A percentile compares a stretch with the other conserved stretches of the same genome.
These are phyloP conservation scores for Dicyrtoma fusca DNA, from an alignment of 2,888 invertebrate genomes.

Conservation along the genomic window DNA sequence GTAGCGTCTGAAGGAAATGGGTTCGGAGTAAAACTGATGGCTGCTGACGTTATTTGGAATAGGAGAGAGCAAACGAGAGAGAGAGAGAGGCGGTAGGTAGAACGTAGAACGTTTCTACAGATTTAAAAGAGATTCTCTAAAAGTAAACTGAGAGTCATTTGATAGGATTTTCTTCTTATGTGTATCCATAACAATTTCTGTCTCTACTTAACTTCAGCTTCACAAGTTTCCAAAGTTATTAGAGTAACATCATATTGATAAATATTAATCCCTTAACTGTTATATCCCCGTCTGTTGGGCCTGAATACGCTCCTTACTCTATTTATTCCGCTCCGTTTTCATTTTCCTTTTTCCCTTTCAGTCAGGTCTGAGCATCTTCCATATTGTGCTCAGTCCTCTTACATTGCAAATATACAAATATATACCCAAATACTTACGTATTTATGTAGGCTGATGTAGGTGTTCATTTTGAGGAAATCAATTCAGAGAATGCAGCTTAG, in stretches of 20 bases:
- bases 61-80: not conserved
- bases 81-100: slow-evolving; percentile 7
- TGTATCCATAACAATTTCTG: slow-evolving; percentile 11
- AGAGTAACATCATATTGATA: slow-evolving; percentile 17
- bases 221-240: slow-evolving; percentile 18
- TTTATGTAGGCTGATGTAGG: too few species aligned
- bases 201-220: slow-evolving; percentile 9
- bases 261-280: slow-evolving; percentile 27
- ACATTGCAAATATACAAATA: too few species aligned
- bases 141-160: not conserved
- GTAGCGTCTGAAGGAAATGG: not conserved
- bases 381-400: too few species aligned
- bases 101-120: not conserved
- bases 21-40: not conserved
- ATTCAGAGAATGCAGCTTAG: too few species aligned
- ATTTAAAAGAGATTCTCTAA: too few species aligned
- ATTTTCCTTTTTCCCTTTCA: not conserved
- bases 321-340: not conserved
- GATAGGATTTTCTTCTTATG: slow-evolving; percentile 8
- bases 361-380: too few species aligned
- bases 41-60: not conserved
- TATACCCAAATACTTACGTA: too few species aligned
- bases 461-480: too few species aligned
- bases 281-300: not conserved
- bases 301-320: not conserved